Conservation (phyloP, 2,797 vertebrate genomes). For the Xyrichtys novacula region DNA sequence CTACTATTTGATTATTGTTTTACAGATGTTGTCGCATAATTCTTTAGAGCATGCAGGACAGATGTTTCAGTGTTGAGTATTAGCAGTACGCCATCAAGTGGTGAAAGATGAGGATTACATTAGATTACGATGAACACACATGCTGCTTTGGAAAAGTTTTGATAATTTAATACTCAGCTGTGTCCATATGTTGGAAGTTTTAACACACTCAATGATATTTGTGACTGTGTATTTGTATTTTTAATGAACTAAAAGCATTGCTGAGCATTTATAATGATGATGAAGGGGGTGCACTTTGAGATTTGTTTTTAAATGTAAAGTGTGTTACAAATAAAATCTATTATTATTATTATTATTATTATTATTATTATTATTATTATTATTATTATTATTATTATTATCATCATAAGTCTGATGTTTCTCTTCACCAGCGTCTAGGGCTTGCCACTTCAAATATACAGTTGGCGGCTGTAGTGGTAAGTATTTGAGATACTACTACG, state of each 20-base stretch:
- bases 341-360: too few relatives aligned
- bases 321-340: too few relatives aligned
- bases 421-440: constrained; percentile 47
- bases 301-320: too few relatives aligned
- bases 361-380: too few relatives aligned
- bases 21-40: neutral
- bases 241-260: neutral
- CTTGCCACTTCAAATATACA: constrained; percentile 48
- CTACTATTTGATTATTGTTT: neutral
- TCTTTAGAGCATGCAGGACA: neutral
- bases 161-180: neutral
- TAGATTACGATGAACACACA: neutral
- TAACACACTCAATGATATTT: too few relatives aligned
- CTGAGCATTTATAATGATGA: neutral
- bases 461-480: constrained; percentile 41
- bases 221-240: too few relatives aligned
- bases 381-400: too few relatives aligned
- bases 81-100: constrained; percentile 63
- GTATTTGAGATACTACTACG: constrained; percentile 70
- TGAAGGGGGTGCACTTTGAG: too few relatives aligned
- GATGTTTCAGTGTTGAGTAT: constrained; percentile 12
- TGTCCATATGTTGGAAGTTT: neutral
- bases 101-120: constrained; percentile 37
- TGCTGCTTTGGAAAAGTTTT: neutral
- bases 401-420: constrained; percentile 18